These are phyloP conservation scores for Ectemnius cavifrons DNA, from an alignment of 2,888 invertebrate genomes.

Conservation along the genomic window DNA sequence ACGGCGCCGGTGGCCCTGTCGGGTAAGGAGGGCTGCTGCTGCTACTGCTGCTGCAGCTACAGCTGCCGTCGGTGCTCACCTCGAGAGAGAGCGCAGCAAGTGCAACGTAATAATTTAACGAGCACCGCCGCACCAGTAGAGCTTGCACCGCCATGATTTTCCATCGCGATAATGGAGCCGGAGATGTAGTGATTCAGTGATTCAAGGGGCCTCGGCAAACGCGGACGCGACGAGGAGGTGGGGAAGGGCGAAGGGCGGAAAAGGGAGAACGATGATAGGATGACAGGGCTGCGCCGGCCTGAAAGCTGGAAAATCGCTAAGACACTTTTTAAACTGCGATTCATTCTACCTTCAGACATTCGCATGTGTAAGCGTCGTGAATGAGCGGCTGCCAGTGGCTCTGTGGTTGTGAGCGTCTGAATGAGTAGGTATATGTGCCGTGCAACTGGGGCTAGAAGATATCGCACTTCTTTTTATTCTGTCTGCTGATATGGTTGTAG, in stretches of 20 bases:
- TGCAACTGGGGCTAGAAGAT: no score
- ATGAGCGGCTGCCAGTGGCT: no score
- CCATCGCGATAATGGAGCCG: slow-evolving; percentile 4
- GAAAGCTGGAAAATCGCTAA: no score
- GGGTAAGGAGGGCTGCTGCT: no score
- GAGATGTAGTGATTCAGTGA: neutral
- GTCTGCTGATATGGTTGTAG: no score
- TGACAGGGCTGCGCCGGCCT: neutral
- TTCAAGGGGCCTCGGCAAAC: neutral
- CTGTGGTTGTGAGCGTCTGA: neutral
- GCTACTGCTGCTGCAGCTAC: no score
- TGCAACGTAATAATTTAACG: slow-evolving; percentile 8
- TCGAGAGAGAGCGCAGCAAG: neutral
- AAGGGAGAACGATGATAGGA: slow-evolving; percentile 19
- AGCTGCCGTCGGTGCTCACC: no score
- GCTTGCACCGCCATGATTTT: neutral
- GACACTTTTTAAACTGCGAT: no score
- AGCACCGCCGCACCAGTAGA: neutral
- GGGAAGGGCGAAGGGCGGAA: slow-evolving; percentile 14
- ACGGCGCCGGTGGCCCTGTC: slow-evolving; percentile 4
- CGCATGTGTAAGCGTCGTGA: no score
- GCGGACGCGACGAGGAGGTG: slow-evolving; percentile 3
- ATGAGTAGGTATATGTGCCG: no score
- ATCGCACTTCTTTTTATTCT: no score
- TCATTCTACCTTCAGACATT: no score